Evolutionary conservation across 2,888 invertebrate species (phyloP).

Genomic region (Trissolcus brochymenae): DNA sequence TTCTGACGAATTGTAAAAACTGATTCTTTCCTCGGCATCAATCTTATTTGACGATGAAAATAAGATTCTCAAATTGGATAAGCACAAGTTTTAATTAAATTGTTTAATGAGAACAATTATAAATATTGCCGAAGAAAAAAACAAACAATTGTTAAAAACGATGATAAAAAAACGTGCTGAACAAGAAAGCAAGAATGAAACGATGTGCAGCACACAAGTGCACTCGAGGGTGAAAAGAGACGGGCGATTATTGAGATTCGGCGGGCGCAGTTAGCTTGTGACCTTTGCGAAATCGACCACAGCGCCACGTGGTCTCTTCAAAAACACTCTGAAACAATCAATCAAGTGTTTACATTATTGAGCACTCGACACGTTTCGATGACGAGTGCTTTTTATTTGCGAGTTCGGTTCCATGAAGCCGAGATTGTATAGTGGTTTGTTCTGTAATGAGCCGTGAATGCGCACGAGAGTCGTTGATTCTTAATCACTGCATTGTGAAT

Average conservation of each 20-base stretch:
- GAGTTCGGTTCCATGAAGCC: slow-evolving; percentile 2
- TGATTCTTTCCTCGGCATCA: slow-evolving; percentile 1
- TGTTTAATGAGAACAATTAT: too few species aligned
- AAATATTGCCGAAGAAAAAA: too few species aligned
- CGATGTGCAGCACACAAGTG: background rate
- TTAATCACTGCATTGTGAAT: slow-evolving; percentile 13
- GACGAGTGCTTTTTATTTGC: slow-evolving; percentile 26
- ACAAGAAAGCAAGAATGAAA: too few species aligned
- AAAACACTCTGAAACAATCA: slow-evolving; percentile 31
- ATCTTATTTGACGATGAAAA: background rate
- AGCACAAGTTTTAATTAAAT: too few species aligned
- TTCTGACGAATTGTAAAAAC: too few species aligned
- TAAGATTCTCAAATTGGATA: too few species aligned
- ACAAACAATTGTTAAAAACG: too few species aligned
- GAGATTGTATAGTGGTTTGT: slow-evolving; percentile 12
- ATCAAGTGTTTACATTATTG: slow-evolving; percentile 32
- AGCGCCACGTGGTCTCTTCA: slow-evolving; percentile 19
- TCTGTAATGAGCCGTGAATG: slow-evolving; percentile 20
- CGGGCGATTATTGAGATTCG: slow-evolving; percentile 6
- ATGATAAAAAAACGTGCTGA: too few species aligned
- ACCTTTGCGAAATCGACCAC: slow-evolving; percentile 37
- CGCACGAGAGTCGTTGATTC: slow-evolving; percentile 9
- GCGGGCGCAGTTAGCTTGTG: slow-evolving; percentile 10
- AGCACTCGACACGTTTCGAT: slow-evolving; percentile 25
- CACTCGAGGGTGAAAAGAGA: background rate